Evolutionary conservation across 1,140 invertebrate genomes (phyloP), one percentile per base, ranked within the genome.

Genomic region (Micrasema minimum): DNA sequence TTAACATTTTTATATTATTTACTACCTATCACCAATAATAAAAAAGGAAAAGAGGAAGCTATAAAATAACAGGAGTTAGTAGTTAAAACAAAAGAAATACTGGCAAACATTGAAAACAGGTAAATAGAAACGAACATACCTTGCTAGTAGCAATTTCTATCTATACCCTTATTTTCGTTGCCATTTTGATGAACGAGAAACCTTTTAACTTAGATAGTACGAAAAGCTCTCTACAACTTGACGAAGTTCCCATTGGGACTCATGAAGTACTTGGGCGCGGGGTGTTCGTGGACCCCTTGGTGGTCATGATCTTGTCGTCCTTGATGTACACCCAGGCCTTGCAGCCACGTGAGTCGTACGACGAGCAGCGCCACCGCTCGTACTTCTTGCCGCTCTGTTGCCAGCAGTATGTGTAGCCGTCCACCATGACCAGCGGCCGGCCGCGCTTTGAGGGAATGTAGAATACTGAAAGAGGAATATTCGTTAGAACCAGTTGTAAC

Each of bases 291-390:
- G 12, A 11, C 2, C 45, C 48, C 46, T 66, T 66, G 12, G 26
- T 38, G 31, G 31, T 51, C 3, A 37, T 14, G 16, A 50, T 18
- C 6, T 18, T 20, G 4, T 20, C 48, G n/a, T 66, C 59, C 59
- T 14, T 45, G 23, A 64, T 64, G 59, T 46, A 48, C 16, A 57
- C 16, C 38, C 50, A 50, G 10, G 66, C 66, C 18, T 23, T 43
- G 31, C 66, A 67, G 16, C 51, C 22, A 9, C 46, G 20, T 20
- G 48, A 45, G 37, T 57, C 37, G 35, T 67, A 50, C 7, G 66
- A 55, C 18, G 66, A 67, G 38, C 66, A 67, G 9, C 50, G 35
- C 66, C 66, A 67, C 22, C 66, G 50, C 6, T 22, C 45, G 59
- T 64, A 26, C 22, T 55, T 53, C 37, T 55, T 67, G 18, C 51